These are phyloP conservation scores for Pheucticus melanocephalus DNA, from an alignment of 2,113 vertebrate species.

Conservation along the genomic window DNA sequence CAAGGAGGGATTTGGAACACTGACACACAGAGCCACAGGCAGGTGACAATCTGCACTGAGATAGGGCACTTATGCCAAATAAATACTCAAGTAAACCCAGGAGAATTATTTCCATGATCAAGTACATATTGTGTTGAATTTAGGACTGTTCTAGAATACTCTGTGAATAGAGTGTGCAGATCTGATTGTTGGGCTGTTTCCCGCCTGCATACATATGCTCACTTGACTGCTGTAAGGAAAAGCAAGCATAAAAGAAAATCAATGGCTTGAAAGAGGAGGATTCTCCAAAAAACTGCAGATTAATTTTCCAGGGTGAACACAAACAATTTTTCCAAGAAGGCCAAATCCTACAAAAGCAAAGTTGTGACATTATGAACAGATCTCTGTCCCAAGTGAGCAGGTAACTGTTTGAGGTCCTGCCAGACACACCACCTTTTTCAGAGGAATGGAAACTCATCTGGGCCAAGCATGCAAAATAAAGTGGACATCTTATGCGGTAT, in stretches of 20 bases:
- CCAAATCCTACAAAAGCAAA: neutral
- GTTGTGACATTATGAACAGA: neutral
- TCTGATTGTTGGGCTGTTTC: neutral
- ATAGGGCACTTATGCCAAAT: neutral
- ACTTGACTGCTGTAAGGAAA: neutral
- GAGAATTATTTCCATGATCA: neutral
- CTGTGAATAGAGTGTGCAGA: neutral
- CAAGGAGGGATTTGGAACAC: accelerated
- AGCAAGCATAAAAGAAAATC: neutral
- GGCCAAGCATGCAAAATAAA: neutral
- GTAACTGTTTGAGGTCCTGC: neutral
- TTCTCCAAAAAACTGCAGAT: neutral
- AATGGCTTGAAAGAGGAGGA: neutral
- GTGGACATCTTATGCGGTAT: neutral
- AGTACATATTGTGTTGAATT: neutral
- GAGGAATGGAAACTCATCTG: neutral
- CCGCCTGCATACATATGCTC: neutral
- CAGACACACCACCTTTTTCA: neutral
- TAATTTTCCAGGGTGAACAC: neutral
- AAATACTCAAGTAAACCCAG: neutral
- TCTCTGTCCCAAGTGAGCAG: neutral
- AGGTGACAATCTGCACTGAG: neutral
- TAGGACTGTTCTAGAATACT: neutral
- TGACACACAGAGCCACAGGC: neutral
- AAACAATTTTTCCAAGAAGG: neutral